Evolutionary conservation across 2,888 invertebrate genomes (phyloP).

Genomic region (Balanococcus diminutus): DNA sequence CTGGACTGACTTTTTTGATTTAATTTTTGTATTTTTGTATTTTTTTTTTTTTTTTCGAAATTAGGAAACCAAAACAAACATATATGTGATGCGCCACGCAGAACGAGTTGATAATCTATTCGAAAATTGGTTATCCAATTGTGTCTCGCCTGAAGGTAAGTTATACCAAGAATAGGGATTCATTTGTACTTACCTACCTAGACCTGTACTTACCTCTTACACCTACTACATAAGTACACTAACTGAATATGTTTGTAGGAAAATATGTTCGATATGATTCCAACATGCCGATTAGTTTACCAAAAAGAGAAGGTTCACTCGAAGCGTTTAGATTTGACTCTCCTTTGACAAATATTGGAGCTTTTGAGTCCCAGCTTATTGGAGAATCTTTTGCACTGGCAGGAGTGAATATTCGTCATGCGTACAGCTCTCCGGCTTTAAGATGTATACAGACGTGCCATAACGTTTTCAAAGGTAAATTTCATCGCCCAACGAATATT

Average conservation of each 20-base stretch:
- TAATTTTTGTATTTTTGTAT: neutral
- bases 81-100: conserved; percentile 79
- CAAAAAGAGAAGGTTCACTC: conserved; percentile 71
- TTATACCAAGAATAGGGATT: too few relatives aligned
- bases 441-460: conserved; percentile 89
- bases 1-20: too few relatives aligned
- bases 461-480: conserved; percentile 67
- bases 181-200: too few relatives aligned
- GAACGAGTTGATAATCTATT: conserved; percentile 95
- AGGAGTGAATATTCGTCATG: conserved; percentile 69
- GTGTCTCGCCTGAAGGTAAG: conserved; percentile 78
- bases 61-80: neutral
- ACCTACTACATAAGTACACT: too few relatives aligned
- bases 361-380: conserved; percentile 79
- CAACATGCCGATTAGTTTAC: conserved; percentile 85
- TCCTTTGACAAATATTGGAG: conserved; percentile 88
- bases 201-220: too few relatives aligned
- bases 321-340: conserved; percentile 82
- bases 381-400: conserved; percentile 82
- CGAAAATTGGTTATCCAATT: conserved; percentile 85
- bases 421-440: conserved; percentile 86
- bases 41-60: neutral
- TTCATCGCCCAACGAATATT: too few relatives aligned
- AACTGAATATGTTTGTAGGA: conserved; percentile 61
- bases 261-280: conserved; percentile 83